Evolutionary conservation across 2,113 vertebrate species (phyloP).

Genomic region (Mohoua ochrocephala): DNA sequence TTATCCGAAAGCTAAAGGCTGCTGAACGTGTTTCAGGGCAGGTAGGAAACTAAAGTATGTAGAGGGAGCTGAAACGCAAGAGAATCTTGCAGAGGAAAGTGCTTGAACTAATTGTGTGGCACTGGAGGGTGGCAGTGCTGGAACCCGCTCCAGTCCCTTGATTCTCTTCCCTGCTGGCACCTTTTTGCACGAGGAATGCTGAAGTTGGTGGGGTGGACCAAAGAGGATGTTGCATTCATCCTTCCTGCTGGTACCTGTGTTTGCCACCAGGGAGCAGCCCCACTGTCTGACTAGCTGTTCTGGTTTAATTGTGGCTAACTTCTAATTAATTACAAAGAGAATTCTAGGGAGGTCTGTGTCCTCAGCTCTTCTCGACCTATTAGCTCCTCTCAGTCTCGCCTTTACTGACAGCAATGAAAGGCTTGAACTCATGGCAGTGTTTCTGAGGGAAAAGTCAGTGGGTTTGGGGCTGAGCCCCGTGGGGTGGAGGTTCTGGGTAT

Average conservation of each 20-base stretch:
- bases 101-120: background rate
- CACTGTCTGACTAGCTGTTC: background rate
- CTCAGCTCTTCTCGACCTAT: background rate
- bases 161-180: background rate
- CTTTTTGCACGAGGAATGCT: background rate
- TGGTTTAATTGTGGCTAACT: background rate
- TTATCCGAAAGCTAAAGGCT: background rate
- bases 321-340: background rate
- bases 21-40: background rate
- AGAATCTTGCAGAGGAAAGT: background rate
- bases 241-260: background rate
- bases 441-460: background rate
- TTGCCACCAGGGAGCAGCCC: background rate
- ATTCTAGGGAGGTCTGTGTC: background rate
- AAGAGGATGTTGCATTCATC: background rate
- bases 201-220: background rate
- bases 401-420: background rate
- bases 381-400: background rate
- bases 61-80: background rate
- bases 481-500: background rate
- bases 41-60: background rate
- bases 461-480: background rate
- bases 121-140: background rate
- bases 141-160: rapidly evolving
- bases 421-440: background rate